These are phyloP conservation scores for Anthoscopus minutus DNA, from an alignment of 2,113 vertebrate genomes.

Conservation along the genomic window DNA sequence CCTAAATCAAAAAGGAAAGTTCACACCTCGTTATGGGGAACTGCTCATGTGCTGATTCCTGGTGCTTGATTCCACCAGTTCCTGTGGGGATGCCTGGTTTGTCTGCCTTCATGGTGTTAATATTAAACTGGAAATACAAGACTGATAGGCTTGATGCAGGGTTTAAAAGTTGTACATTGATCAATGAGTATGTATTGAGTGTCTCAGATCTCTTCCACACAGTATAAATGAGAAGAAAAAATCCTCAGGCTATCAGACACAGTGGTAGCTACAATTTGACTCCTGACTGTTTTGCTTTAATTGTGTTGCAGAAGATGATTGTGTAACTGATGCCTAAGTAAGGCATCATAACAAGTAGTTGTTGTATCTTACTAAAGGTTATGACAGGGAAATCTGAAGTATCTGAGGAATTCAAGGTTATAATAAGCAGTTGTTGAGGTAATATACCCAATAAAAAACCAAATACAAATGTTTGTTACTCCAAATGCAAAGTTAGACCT, in stretches of 20 bases:
- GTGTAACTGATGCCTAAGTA: too few species aligned
- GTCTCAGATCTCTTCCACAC: not conserved
- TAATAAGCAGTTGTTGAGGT: not conserved
- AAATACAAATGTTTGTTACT: not conserved
- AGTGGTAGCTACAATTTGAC: not conserved
- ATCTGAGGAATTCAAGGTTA: not conserved
- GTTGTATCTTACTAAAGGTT: not conserved
- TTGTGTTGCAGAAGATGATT: not conserved
- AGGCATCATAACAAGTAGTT: not conserved
- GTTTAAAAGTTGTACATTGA: not conserved
- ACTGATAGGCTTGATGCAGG: not conserved
- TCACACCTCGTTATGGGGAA: not conserved
- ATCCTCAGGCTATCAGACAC: not conserved
- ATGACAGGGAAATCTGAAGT: not conserved
- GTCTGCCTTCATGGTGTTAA: not conserved
- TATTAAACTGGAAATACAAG: slow-evolving; percentile 45
- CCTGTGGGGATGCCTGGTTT: not conserved
- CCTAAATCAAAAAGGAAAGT: not conserved
- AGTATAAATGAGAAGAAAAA: not conserved
- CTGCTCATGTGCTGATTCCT: not conserved
- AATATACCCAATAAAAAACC: not conserved
- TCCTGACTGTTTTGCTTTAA: not conserved
- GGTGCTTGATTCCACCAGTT: not conserved
- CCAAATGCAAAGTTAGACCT: not conserved
- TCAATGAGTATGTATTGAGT: not conserved